These are phyloP conservation scores for Aspidapion aeneum DNA, from an alignment of 2,888 invertebrate genomes.

Conservation along the genomic window DNA sequence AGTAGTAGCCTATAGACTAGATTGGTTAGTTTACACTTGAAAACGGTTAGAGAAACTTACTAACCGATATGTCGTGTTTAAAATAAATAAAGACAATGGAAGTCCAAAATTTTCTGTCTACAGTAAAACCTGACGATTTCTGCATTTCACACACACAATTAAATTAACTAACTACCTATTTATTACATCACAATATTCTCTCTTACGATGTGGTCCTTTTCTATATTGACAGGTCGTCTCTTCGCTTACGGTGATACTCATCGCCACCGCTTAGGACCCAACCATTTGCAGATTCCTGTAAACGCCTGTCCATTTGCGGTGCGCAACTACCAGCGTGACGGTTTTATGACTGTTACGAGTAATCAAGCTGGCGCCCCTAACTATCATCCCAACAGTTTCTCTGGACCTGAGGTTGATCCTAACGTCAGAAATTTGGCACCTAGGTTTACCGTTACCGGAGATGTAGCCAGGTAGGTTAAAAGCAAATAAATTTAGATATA, in stretches of 20 bases:
- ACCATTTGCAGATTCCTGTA: constrained; percentile 89
- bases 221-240: constrained; percentile 80
- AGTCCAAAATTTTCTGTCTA: too few relatives aligned
- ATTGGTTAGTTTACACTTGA: too few relatives aligned
- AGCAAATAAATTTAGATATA: too few relatives aligned
- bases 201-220: too few relatives aligned
- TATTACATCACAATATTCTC: too few relatives aligned
- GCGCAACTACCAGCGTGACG: constrained; percentile 88
- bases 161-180: too few relatives aligned
- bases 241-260: constrained; percentile 93
- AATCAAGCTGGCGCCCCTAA: constrained; percentile 91
- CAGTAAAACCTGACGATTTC: too few relatives aligned
- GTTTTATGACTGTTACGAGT: constrained; percentile 64
- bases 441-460: constrained; percentile 63
- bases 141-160: too few relatives aligned
- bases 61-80: too few relatives aligned
- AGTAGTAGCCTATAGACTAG: too few relatives aligned
- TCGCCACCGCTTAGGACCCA: constrained; percentile 84
- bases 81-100: too few relatives aligned
- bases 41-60: too few relatives aligned
- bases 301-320: constrained; percentile 92
- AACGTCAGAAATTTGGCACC: constrained; percentile 59
- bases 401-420: constrained; percentile 74
- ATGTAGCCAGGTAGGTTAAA: constrained; percentile 59
- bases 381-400: constrained; percentile 95